phyloP scores from a whole-genome alignment of 2,797 vertebrate genomes.

The Rhinogobio ventralis region DNA sequence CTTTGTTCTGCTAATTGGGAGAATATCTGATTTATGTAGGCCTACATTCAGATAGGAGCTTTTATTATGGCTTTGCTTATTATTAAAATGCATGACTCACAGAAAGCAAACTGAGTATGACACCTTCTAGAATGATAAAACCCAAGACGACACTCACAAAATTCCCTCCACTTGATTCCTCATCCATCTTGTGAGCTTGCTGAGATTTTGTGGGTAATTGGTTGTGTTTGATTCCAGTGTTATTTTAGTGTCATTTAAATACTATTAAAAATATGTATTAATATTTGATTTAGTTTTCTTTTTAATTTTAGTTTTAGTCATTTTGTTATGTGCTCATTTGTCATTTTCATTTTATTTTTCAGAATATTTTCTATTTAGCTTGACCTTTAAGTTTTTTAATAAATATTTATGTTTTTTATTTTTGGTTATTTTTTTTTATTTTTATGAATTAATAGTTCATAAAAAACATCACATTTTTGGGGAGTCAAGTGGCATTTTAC shows the following conservation, averaged over 20 bases:
- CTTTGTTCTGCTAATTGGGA: slow-evolving; percentile 57
- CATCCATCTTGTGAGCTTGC: neutral
- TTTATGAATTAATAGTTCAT: neutral
- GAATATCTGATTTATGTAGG: slow-evolving; percentile 45
- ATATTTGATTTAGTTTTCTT: neutral
- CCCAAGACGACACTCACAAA: neutral
- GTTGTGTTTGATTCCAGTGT: neutral
- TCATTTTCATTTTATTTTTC: neutral
- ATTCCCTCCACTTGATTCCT: slow-evolving; percentile 8
- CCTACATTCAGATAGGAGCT: slow-evolving; percentile 11
- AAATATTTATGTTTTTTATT: neutral
- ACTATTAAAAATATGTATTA: neutral
- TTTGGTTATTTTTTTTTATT: neutral
- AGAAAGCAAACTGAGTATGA: slow-evolving; percentile 31
- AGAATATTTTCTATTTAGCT: neutral
- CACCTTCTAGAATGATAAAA: slow-evolving; percentile 35
- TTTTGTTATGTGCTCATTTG: neutral
- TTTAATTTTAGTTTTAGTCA: neutral
- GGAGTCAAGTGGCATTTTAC: neutral
- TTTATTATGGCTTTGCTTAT: slow-evolving; percentile 50
- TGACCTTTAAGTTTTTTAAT: neutral
- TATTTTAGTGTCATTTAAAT: neutral
- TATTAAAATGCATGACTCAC: slow-evolving; percentile 41
- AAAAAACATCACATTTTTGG: neutral
- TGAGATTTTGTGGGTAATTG: slow-evolving; percentile 8